Percentiles rank a stretch among this genome's conserved stretches.
These are phyloP conservation scores for Heliconius hewitsoni DNA, from an alignment of 1,140 invertebrate species.

Conservation along the genomic window DNA sequence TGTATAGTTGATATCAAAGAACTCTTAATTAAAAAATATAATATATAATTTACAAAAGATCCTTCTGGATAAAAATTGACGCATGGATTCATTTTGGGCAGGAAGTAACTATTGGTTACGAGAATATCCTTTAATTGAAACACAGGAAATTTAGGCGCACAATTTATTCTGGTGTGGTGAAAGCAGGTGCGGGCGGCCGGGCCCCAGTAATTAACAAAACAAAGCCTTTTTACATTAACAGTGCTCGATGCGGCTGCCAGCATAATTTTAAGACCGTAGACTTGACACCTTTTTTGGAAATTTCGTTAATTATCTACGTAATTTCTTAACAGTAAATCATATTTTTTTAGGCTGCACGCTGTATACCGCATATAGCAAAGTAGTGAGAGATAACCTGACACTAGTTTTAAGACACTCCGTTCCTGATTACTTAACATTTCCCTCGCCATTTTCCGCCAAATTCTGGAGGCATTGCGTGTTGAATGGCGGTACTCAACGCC, in stretches of 20 bases:
- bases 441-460: no score
- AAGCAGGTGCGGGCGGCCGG: constrained; percentile 53
- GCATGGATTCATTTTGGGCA: constrained; percentile 13
- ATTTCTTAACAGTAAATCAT: background rate
- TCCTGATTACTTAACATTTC: no score
- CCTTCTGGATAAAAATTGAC: constrained; percentile 7
- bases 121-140: constrained; percentile 36
- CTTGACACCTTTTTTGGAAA: constrained; percentile 19
- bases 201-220: constrained; percentile 63
- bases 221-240: constrained; percentile 62
- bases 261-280: constrained; percentile 53
- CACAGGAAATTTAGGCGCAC: constrained; percentile 56
- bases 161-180: constrained; percentile 57
- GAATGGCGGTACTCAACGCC: no score
- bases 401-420: no score
- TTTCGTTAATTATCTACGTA: background rate
- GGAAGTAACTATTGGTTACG: constrained; percentile 24
- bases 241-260: constrained; percentile 54
- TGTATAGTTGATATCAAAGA: background rate
- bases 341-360: no score
- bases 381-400: no score
- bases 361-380: no score
- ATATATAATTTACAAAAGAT: background rate
- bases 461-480: no score
- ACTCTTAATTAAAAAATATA: background rate